These are phyloP conservation scores for Nipponacmea schrenckii DNA, from an alignment of 2,888 invertebrate genomes.

Conservation along the genomic window DNA sequence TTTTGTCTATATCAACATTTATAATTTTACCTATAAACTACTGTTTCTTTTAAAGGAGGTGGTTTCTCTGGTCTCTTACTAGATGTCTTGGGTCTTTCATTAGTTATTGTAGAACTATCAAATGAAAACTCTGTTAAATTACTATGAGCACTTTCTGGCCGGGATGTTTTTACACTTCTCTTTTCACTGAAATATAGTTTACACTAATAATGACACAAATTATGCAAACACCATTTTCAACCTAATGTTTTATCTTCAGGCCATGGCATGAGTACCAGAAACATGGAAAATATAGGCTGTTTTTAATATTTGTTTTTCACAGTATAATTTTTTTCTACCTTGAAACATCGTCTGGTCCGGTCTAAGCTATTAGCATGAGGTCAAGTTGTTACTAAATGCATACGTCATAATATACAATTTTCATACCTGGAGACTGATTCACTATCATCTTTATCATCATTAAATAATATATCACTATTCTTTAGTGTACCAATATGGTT, in stretches of 20 bases:
- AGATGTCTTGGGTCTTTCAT: background rate
- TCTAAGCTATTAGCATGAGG: too few species aligned
- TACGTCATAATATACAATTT: too few species aligned
- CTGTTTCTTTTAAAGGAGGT: slow-evolving; percentile 11
- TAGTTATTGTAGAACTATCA: slow-evolving; percentile 3
- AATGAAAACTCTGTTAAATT: slow-evolving; percentile 28
- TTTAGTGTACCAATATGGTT: slow-evolving; percentile 61
- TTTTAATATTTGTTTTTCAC: too few species aligned
- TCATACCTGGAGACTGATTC: slow-evolving; percentile 52
- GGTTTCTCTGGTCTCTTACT: slow-evolving; percentile 10
- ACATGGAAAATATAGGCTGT: too few species aligned
- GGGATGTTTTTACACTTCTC: slow-evolving; percentile 38
- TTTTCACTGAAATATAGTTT: slow-evolving; percentile 33
- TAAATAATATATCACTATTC: slow-evolving; percentile 41
- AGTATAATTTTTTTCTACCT: too few species aligned
- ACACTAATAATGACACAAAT: too few species aligned
- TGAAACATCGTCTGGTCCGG: too few species aligned
- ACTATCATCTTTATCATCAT: slow-evolving; percentile 43
- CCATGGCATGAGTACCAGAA: too few species aligned
- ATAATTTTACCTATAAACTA: slow-evolving; percentile 8
- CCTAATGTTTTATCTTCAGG: too few species aligned
- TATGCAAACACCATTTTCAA: too few species aligned
- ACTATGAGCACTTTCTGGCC: slow-evolving; percentile 58
- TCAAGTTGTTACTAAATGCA: too few species aligned
- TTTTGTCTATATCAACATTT: too few species aligned